These are phyloP conservation scores for Nemapogon koenigi DNA, from an alignment of 2,888 invertebrate genomes.

Conservation along the genomic window DNA sequence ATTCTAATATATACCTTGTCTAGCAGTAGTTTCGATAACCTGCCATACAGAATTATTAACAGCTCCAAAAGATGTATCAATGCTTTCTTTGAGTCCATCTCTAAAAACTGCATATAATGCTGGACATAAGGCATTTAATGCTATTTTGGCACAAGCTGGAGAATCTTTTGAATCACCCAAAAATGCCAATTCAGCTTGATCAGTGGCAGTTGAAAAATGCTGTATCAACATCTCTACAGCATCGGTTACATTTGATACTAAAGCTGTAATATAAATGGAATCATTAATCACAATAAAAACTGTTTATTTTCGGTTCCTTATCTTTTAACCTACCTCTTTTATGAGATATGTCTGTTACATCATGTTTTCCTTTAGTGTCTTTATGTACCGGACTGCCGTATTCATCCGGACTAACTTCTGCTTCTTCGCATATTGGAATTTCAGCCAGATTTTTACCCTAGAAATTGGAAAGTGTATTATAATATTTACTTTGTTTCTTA, in stretches of 20 bases:
- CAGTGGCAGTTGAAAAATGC: conserved; percentile 72
- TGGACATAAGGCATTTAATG: conserved; percentile 79
- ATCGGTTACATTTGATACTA: conserved; percentile 76
- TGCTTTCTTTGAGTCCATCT: conserved; percentile 81
- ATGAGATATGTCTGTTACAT: conserved; percentile 64
- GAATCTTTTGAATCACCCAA: conserved; percentile 67
- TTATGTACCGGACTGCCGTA: conserved; percentile 58
- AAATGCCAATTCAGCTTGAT: conserved; percentile 65
- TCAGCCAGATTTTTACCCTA: conserved; percentile 66
- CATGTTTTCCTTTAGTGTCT: conserved; percentile 45
- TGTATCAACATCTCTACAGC: conserved; percentile 78
- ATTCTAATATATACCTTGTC: conserved; percentile 70
- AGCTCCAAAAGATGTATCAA: conserved; percentile 85
- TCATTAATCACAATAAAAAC: background rate
- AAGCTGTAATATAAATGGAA: conserved; percentile 49
- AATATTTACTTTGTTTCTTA: background rate
- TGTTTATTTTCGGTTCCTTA: background rate
- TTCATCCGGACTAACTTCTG: conserved; percentile 67
- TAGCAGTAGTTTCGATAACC: conserved; percentile 86
- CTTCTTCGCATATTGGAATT: conserved; percentile 71
- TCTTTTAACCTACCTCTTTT: conserved; percentile 55
- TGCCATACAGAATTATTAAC: conserved; percentile 90
- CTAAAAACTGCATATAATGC: conserved; percentile 83
- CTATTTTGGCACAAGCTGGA: conserved; percentile 74
- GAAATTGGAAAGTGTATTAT: conserved; percentile 16